phyloP scores from a whole-genome alignment of 2,113 vertebrate genomes.

The Cnemophilus loriae region DNA sequence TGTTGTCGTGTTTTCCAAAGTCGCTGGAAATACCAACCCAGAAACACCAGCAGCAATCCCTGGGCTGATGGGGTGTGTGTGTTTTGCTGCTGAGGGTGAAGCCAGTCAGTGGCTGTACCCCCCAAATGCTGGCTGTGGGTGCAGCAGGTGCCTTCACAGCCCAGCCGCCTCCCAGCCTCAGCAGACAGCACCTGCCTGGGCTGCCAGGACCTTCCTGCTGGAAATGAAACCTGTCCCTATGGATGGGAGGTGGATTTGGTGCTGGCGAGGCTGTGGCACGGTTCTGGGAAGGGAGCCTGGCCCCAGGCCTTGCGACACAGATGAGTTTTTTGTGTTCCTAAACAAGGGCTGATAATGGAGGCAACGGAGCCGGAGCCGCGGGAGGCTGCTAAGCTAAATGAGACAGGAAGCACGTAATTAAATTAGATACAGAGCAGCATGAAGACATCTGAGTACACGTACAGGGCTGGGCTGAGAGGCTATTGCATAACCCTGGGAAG shows the following conservation, averaged over 20 bases:
- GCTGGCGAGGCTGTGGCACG: fast-evolving
- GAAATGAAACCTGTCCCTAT: fast-evolving
- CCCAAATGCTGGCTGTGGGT: background rate
- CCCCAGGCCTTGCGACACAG: background rate
- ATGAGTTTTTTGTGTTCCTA: constrained; percentile 32
- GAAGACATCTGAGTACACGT: constrained; percentile 5
- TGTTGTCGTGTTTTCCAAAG: background rate
- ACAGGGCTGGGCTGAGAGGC: background rate
- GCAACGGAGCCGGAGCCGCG: background rate
- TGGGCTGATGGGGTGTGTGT: background rate
- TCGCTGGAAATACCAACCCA: background rate
- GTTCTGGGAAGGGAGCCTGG: background rate
- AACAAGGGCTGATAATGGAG: constrained; percentile 46
- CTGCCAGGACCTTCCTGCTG: background rate
- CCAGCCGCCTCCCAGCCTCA: background rate
- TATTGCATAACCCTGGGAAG: background rate
- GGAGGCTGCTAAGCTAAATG: constrained; percentile 36
- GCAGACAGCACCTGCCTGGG: background rate
- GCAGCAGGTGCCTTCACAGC: background rate
- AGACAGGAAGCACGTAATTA: constrained; percentile 48
- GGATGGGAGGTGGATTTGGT: background rate
- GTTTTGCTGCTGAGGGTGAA: background rate
- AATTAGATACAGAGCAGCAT: constrained; percentile 18
- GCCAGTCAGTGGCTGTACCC: background rate
- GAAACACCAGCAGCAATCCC: background rate